Evolutionary conservation across 2,888 invertebrate species (phyloP), one percentile per base, ranked within the genome.

Genomic region (Deroplatys truncata): DNA sequence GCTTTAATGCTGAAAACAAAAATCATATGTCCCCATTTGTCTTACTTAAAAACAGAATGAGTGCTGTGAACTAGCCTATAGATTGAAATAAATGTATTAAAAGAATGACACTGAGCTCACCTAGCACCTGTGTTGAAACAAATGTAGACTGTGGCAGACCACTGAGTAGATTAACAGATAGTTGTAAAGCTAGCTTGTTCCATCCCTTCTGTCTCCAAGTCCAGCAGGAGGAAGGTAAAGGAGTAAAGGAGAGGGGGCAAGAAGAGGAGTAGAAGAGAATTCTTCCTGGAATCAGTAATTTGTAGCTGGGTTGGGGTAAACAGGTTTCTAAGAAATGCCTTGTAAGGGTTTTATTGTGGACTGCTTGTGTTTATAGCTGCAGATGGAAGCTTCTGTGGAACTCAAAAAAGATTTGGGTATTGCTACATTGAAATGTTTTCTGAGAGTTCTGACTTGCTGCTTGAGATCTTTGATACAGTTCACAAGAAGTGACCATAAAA

Each of bases 281-380:
- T 82, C 25, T 89, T 89, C 89, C 82, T 56, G 88, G 89, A 89
- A 89, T 56, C n/a, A 87, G 84, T 88, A 86, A 87, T 89, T 87
- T 89, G 89, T 89, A 83, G 88, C 87, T 49, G 29, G 31, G 72
- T 29, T 49, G 43, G 89, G 89, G 86, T 82, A 89, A 89, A 84
- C 31, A 28, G 49, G 83, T 82, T 89, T 89, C 87, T 87, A 25
- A 31, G 84, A 88, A 89, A 31, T 82, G 35, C 31, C 84, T 89
- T 89, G 84, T 88, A 87, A 88, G 88, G 84, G 83, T n/a, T 87
- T 87, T 83, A 89, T 89, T 89, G 89, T 89, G 82, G 72, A 85
- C 85, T 72, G n/a, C 35, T 28, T 28, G 85, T 31, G 49, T 88
- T 88, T 89, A 72, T 89, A 85, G 82, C 89, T 89, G 28, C 31